phyloP scores from a whole-genome alignment of 2,113 vertebrate genomes.

The Bungarus multicinctus region DNA sequence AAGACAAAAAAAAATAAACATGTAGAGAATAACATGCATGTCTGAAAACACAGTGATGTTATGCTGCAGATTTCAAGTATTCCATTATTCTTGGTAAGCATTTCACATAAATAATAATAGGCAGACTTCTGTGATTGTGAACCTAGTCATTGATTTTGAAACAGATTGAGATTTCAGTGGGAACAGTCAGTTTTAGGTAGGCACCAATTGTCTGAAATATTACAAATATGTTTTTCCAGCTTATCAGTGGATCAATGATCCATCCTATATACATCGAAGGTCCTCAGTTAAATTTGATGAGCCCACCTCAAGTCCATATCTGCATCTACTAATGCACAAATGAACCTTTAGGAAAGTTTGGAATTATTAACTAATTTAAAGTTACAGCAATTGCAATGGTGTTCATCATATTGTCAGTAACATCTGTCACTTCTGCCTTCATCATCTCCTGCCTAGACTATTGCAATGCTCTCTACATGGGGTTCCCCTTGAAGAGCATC shows the following conservation, averaged over 20 bases:
- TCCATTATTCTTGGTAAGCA: neutral
- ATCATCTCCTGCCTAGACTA: no score
- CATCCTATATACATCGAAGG: slow-evolving; percentile 5
- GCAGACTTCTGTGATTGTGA: neutral
- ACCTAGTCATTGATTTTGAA: neutral
- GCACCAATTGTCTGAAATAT: neutral
- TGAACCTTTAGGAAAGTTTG: neutral
- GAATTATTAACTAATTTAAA: slow-evolving; percentile 27
- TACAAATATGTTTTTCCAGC: slow-evolving; percentile 32
- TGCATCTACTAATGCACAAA: slow-evolving; percentile 2
- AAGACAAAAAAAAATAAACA: neutral
- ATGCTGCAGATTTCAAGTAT: neutral
- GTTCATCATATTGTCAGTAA: slow-evolving; percentile 8
- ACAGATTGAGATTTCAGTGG: neutral
- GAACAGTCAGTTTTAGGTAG: neutral
- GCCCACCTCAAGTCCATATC: neutral
- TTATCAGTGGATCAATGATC: slow-evolving; percentile 4
- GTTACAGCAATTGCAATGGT: slow-evolving; percentile 1
- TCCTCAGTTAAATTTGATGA: slow-evolving; percentile 4
- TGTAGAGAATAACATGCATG: neutral
- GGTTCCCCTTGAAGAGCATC: no score
- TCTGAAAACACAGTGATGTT: neutral
- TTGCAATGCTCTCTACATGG: no score
- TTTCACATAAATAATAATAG: neutral
- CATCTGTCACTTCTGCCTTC: no score